phyloP scores from a whole-genome alignment of 2,888 invertebrate genomes.

The Ornithoptera alexandrae region DNA sequence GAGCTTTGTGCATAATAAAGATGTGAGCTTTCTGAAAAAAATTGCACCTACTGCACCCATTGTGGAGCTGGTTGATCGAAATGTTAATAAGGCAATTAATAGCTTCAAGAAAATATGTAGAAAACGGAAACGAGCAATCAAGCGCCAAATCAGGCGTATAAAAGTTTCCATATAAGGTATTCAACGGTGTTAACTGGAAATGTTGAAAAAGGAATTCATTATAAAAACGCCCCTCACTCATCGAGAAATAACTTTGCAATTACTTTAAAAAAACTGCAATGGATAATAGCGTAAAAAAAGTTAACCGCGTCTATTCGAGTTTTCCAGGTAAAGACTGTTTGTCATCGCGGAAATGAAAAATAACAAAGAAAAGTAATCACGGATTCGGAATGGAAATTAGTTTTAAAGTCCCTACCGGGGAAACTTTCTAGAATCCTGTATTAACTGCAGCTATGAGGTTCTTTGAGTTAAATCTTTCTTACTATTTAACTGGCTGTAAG shows the following conservation, averaged over 20 bases:
- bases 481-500: slow-evolving; percentile 27
- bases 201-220: slow-evolving; percentile 25
- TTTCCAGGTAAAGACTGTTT: slow-evolving; percentile 30
- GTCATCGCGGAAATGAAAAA: slow-evolving; percentile 32
- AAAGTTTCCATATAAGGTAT: slow-evolving; percentile 27
- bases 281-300: slow-evolving; percentile 24
- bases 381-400: slow-evolving; percentile 32
- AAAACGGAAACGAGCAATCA: slow-evolving; percentile 30
- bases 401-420: slow-evolving; percentile 29
- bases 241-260: slow-evolving; percentile 19
- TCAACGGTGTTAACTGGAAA: slow-evolving; percentile 30
- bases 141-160: slow-evolving; percentile 29
- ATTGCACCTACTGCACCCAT: slow-evolving; percentile 9
- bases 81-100: slow-evolving; percentile 29
- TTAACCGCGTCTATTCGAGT: slow-evolving; percentile 26
- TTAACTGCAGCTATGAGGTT: slow-evolving; percentile 29
- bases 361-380: slow-evolving; percentile 32
- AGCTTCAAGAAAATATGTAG: slow-evolving; percentile 27
- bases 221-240: slow-evolving; percentile 25
- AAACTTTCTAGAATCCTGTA: slow-evolving; percentile 30
- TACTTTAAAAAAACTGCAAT: slow-evolving; percentile 25
- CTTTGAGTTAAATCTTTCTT: slow-evolving; percentile 26
- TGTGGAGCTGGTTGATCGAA: slow-evolving; percentile 18
- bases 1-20: too few relatives aligned
- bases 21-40: not conserved